Percentiles rank a stretch among this genome's conserved stretches.
Conservation (phyloP, 2,797 vertebrate species). For the Hippocampus kuda region DNA sequence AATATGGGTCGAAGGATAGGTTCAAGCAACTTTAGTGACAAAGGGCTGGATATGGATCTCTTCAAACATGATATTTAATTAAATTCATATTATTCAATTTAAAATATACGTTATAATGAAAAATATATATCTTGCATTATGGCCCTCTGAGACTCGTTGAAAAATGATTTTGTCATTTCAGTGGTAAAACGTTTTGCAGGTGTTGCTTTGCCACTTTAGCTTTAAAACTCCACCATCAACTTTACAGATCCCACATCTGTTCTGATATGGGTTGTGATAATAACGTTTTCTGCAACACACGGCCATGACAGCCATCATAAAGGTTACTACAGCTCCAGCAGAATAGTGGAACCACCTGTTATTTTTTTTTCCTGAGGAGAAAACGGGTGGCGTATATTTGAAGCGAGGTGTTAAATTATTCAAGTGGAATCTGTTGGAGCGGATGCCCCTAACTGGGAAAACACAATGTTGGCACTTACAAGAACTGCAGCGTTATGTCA, state of each 20-base stretch:
- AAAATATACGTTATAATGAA: no score
- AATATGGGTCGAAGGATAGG: neutral
- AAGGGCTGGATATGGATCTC: no score
- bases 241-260: neutral
- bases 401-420: neutral
- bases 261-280: neutral
- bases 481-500: slow-evolving; percentile 83
- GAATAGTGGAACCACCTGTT: neutral
- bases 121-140: no score
- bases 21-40: neutral
- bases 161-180: no score
- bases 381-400: neutral
- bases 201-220: no score
- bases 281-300: neutral
- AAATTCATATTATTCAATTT: no score
- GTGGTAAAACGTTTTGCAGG: no score
- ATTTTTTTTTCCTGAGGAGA: neutral
- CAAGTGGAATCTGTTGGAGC: neutral
- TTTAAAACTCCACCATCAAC: neutral
- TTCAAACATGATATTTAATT: no score
- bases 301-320: neutral
- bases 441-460: neutral
- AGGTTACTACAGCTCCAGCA: neutral
- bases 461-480: slow-evolving; percentile 69
- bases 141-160: no score